Conservation (phyloP, 2,797 vertebrate genomes). For the Alosa sapidissima region DNA sequence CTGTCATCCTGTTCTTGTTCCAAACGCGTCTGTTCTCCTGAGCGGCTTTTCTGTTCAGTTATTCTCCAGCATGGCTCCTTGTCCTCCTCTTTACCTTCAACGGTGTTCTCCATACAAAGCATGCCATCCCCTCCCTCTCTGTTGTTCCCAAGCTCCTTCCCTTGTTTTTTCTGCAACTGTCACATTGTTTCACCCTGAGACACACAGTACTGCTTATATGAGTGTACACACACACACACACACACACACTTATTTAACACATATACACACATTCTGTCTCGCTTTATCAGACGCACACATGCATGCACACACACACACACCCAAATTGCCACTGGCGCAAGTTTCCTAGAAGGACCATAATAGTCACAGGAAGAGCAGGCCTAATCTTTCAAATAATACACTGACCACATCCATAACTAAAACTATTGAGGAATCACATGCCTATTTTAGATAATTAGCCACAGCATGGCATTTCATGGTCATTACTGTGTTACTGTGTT, state of each 20-base stretch:
- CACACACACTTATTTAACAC: neutral
- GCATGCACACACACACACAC: neutral
- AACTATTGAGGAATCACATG: neutral
- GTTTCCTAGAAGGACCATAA: neutral
- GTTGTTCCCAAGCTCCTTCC: neutral
- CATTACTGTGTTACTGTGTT: conserved; percentile 25
- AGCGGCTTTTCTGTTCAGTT: neutral
- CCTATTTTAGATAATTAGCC: neutral
- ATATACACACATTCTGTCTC: neutral
- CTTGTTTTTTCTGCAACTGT: neutral
- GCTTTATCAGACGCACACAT: no score
- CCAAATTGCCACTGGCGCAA: neutral
- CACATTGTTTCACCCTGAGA: neutral
- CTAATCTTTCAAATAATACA: conserved; percentile 3
- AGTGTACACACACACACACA: neutral
- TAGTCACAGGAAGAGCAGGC: conserved; percentile 12
- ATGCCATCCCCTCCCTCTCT: neutral
- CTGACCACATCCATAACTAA: neutral
- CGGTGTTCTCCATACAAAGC: neutral
- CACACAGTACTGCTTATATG: neutral
- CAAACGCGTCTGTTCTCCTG: neutral
- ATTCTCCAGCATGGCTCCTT: conserved; percentile 5
- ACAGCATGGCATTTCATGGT: neutral
- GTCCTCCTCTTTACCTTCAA: neutral
- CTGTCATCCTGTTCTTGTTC: neutral